Conservation (phyloP, 2,113 vertebrate genomes). For the Centropus bengalensis region DNA sequence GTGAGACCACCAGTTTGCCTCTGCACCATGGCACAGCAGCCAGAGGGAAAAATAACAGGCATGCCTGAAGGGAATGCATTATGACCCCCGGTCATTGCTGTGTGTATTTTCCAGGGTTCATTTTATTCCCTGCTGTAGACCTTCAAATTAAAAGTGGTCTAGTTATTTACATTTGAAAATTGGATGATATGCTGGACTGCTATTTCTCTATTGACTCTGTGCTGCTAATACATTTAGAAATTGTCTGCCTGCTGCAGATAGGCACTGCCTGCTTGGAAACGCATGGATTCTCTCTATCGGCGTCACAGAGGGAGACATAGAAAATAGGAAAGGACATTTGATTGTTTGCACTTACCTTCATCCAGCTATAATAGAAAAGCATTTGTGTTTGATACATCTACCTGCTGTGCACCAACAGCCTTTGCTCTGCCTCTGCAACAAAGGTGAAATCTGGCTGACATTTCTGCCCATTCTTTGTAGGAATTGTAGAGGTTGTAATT, state of each 20-base stretch:
- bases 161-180: conserved; percentile 70
- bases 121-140: conserved; percentile 46
- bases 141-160: conserved; percentile 53
- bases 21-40: background rate
- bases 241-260: conserved; percentile 64
- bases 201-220: conserved; percentile 61
- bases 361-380: background rate
- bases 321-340: conserved; percentile 41
- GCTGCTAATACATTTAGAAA: conserved; percentile 55
- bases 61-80: background rate
- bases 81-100: background rate
- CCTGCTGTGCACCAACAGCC: background rate
- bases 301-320: conserved; percentile 33
- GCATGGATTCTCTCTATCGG: conserved; percentile 48
- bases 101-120: background rate
- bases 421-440: background rate
- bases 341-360: conserved; percentile 49
- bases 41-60: background rate
- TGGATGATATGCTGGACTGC: conserved; percentile 60
- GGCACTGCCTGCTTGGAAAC: conserved; percentile 45
- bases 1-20: rapidly evolving
- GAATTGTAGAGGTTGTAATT: background rate
- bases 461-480: background rate
- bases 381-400: background rate
- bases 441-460: background rate